Conservation (phyloP, 2,113 vertebrate species). For the Holacanthus passer region DNA sequence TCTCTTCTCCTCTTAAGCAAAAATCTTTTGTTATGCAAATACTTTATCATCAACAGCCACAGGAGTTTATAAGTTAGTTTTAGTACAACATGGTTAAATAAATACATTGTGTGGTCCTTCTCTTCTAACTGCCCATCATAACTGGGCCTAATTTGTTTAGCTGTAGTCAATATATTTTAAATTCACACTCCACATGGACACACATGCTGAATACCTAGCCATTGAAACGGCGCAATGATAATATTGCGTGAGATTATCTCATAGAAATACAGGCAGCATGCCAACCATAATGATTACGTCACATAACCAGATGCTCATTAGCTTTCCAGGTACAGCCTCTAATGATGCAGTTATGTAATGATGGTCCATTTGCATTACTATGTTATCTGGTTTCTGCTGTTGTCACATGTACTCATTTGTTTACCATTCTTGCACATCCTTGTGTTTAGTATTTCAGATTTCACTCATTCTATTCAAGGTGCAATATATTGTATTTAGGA, state of each 20-base stretch:
- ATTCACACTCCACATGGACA: neutral
- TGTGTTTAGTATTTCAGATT: no score
- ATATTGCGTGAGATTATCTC: neutral
- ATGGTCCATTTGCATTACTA: neutral
- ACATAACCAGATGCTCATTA: neutral
- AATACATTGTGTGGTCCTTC: neutral
- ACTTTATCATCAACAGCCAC: neutral
- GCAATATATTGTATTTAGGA: no score
- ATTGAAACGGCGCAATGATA: neutral
- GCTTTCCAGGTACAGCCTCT: neutral
- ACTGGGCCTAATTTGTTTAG: neutral
- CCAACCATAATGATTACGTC: neutral
- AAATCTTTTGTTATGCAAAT: neutral
- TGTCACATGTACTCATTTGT: no score
- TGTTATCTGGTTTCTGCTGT: neutral
- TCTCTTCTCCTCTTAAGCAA: neutral
- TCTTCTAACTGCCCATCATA: neutral
- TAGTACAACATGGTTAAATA: neutral
- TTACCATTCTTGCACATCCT: neutral
- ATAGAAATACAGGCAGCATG: neutral
- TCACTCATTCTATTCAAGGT: no score
- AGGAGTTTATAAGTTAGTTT: neutral
- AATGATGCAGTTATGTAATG: neutral
- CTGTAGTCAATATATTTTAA: neutral
- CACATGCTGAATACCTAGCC: neutral